Percentiles rank a stretch among this genome's conserved stretches.
phyloP scores from a whole-genome alignment of 2,797 vertebrate genomes.

The Iguana delicatissima region DNA sequence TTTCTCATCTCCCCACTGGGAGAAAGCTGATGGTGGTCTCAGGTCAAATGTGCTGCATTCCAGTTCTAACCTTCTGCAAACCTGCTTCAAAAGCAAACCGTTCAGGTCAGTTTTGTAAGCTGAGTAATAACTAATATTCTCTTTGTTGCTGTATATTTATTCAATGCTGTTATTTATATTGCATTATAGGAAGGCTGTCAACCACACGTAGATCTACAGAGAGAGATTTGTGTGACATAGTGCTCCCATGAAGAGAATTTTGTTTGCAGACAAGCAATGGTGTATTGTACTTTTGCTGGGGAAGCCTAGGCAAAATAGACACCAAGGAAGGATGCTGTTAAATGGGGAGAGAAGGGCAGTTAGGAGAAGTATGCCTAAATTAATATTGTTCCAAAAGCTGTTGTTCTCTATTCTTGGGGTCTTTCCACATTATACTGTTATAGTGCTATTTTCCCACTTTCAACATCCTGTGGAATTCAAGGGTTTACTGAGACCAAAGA shows the following conservation, averaged over 20 bases:
- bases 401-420: neutral
- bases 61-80: neutral
- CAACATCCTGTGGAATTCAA: too few species aligned
- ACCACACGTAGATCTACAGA: neutral
- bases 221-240: neutral
- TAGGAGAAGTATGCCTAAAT: neutral
- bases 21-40: neutral
- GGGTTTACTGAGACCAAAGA: too few species aligned
- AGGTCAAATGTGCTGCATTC: neutral
- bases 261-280: neutral
- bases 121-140: neutral
- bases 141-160: neutral
- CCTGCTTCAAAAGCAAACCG: neutral
- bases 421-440: too few species aligned
- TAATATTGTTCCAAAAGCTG: neutral
- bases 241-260: neutral
- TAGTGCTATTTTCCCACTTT: too few species aligned
- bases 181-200: neutral
- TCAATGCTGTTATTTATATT: neutral
- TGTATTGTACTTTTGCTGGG: neutral
- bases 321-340: neutral
- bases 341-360: too few species aligned
- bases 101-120: neutral
- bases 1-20: neutral
- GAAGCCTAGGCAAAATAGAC: neutral